A percentile compares a stretch with the other conserved stretches of the same genome.
phyloP scores from a whole-genome alignment of 1,140 invertebrate genomes.

The Hirudo medicinalis region DNA sequence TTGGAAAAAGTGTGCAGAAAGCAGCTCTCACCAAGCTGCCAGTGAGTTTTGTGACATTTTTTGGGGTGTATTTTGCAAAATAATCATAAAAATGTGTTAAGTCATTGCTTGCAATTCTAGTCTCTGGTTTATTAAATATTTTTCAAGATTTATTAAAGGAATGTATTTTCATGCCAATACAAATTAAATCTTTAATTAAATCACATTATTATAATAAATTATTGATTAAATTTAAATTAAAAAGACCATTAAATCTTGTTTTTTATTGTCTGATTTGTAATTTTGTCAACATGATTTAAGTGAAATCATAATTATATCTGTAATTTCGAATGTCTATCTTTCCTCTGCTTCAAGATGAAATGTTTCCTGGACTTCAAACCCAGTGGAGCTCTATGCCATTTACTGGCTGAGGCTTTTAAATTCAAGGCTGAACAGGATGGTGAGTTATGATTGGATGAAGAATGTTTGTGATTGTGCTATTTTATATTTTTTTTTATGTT shows the following conservation, averaged over 20 bases:
- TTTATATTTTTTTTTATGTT: no score
- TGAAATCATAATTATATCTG: neutral
- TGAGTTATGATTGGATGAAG: conserved; percentile 46
- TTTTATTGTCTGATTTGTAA: neutral
- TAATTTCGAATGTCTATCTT: neutral
- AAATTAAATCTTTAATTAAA: no score
- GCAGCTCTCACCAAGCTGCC: conserved; percentile 49
- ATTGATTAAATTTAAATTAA: no score
- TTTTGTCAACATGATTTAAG: neutral
- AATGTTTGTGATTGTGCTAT: no score
- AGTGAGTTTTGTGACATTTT: conserved; percentile 31
- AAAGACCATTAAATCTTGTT: no score
- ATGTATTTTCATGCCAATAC: no score
- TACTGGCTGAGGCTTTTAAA: conserved; percentile 80
- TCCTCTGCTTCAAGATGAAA: conserved; percentile 56
- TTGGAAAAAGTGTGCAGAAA: conserved; percentile 81
- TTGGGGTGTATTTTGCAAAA: neutral
- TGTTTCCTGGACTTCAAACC: conserved; percentile 90
- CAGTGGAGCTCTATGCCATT: conserved; percentile 76
- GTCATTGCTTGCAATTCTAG: no score
- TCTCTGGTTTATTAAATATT: no score
- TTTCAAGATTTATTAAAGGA: no score
- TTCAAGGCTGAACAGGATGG: conserved; percentile 91
- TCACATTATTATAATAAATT: no score
- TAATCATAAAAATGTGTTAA: neutral